Base-by-base conservation (phyloP, 2,888 invertebrate genomes). In the Protophormia terraenovae region DNA sequence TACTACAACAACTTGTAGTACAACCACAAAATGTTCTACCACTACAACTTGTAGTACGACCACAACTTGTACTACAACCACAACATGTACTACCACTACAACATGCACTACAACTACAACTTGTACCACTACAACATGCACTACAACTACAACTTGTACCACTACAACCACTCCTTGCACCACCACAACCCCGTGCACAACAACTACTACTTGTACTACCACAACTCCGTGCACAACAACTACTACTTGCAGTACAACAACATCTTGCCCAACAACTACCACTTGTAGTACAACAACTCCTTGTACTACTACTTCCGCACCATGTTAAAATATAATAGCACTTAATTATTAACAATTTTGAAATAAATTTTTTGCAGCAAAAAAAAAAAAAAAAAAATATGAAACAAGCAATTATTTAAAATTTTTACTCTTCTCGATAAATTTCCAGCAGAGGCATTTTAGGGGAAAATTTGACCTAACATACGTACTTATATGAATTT, bases 81-180 rank as follows among this genome's bases (percentile, higher is more conserved):
- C 66, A 24, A 55, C 83, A 6, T 19, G 41, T 0, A 32, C 69
- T 14, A 60, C 64, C 22, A 38, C 77, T 1, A 73, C 66, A 24
- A 55, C 83, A 6, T 19, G 41, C 1, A 32, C 69, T 14, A 60
- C 64, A 32, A 38, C 22, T 12, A 8, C 69, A 5, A 29, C 62
- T 0, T 22, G 5, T 1, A 16, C n/a, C n/a, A 66, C 45, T n/a
- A 47, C 47, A 19, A 67, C 67, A 0, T 19, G 76, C 2, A 19
- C 10, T 12, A 35, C 45, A 16, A 71, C 22, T 12, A 8, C 69
- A 5, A 29, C 62, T 0, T 22, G 5, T 1, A 16, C n/a, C n/a
- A 66, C 45, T n/a, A 47, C 47, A 19, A 67, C 67, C 19, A 67
- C 67, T 10, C 24, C 45, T 12, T 32, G 47, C 19, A n/a, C 55